Evolutionary conservation across 2,113 vertebrate genomes (phyloP).

Genomic region (Xiphophorus hellerii): DNA sequence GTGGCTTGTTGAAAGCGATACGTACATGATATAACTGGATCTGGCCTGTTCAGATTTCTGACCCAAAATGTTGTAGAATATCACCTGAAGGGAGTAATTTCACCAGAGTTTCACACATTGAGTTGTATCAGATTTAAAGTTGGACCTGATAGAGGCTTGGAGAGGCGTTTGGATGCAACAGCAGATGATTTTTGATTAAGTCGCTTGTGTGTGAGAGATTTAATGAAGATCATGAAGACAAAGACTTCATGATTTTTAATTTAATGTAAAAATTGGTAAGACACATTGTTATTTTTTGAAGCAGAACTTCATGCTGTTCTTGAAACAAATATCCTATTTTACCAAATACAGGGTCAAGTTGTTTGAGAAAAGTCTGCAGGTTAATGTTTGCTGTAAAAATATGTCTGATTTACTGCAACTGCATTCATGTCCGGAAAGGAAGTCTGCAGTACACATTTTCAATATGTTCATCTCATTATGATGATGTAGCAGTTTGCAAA

Average conservation of each 20-base stretch:
- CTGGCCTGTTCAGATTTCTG: not conserved
- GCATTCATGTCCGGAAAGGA: constrained; percentile 18
- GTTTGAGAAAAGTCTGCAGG: not conserved
- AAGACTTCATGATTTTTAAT: not conserved
- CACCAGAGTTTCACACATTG: not conserved
- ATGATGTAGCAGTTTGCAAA: too few relatives aligned
- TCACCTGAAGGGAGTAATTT: not conserved
- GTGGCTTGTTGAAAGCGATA: not conserved
- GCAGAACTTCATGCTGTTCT: not conserved
- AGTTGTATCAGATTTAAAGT: not conserved
- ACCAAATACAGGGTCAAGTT: not conserved
- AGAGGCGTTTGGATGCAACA: not conserved
- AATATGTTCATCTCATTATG: not conserved
- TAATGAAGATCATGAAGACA: too few relatives aligned
- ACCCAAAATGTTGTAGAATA: not conserved
- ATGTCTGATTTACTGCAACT: not conserved
- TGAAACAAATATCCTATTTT: not conserved
- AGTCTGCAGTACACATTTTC: constrained; percentile 10
- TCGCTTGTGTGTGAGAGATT: not conserved
- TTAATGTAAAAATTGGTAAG: too few relatives aligned
- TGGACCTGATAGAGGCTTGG: not conserved
- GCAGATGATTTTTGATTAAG: not conserved
- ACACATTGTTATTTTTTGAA: not conserved
- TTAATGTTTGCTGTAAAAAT: too few relatives aligned
- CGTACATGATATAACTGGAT: not conserved